Percentiles rank a stretch among this genome's conserved stretches.
Conservation (phyloP, 1,140 invertebrate genomes). For the Pogonomyrmex californicus region DNA sequence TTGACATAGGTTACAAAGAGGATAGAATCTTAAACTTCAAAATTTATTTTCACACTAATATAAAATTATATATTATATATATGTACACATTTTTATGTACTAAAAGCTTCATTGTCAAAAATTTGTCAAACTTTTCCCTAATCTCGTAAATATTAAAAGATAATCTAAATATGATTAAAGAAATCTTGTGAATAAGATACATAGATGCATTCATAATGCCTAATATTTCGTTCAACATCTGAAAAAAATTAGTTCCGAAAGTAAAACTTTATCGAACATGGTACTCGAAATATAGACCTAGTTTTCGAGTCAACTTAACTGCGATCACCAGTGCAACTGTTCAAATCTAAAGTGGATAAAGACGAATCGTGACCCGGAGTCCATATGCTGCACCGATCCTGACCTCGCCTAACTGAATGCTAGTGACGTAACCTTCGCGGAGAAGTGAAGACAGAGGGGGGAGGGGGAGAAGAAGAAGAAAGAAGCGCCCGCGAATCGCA, state of each 20-base stretch:
- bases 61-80: too few relatives aligned
- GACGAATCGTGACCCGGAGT: slow-evolving; percentile 60
- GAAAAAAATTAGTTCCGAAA: not conserved
- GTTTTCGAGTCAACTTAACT: not conserved
- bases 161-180: too few relatives aligned
- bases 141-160: too few relatives aligned
- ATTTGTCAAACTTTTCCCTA: too few relatives aligned
- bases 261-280: not conserved
- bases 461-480: too few relatives aligned
- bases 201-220: too few relatives aligned
- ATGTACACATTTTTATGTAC: too few relatives aligned
- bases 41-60: too few relatives aligned
- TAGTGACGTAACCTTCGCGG: slow-evolving; percentile 70
- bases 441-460: slow-evolving; percentile 51
- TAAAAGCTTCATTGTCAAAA: too few relatives aligned
- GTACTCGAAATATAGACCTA: not conserved
- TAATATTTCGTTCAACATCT: not conserved
- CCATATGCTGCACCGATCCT: slow-evolving; percentile 63
- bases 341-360: slow-evolving; percentile 47
- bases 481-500: slow-evolving; percentile 73
- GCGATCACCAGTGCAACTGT: not conserved
- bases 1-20: too few relatives aligned
- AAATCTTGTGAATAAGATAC: too few relatives aligned
- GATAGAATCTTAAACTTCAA: too few relatives aligned
- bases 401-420: slow-evolving; percentile 77